These are phyloP conservation scores for Kuschelorhynchus macadamiae DNA, from an alignment of 2,888 invertebrate species.

Conservation along the genomic window DNA sequence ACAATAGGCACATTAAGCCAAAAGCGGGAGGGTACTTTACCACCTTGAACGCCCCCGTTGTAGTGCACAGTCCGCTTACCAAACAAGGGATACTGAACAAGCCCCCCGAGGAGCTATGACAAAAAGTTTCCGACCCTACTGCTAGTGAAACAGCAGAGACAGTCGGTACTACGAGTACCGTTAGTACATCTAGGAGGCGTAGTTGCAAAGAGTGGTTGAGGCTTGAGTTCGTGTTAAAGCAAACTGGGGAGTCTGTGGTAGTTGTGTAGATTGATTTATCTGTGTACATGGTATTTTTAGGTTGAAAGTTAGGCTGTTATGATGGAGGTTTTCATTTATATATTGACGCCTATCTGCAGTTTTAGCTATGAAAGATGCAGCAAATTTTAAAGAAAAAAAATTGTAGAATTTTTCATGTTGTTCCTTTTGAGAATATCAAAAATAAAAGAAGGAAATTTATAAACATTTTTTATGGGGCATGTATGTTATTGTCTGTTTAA, in stretches of 20 bases:
- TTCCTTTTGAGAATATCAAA: too few relatives aligned
- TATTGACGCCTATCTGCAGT: too few relatives aligned
- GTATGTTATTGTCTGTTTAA: too few relatives aligned
- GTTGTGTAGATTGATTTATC: slow-evolving; percentile 31
- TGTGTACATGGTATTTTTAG: too few relatives aligned
- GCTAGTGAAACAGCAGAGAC: slow-evolving; percentile 12
- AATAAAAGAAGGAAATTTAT: too few relatives aligned
- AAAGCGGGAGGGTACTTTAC: slow-evolving; percentile 88
- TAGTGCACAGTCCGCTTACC: slow-evolving; percentile 64
- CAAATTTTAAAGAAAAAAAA: too few relatives aligned
- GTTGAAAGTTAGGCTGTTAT: too few relatives aligned
- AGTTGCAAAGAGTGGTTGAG: slow-evolving; percentile 50
- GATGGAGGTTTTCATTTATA: too few relatives aligned
- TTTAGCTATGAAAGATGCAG: too few relatives aligned
- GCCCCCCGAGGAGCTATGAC: slow-evolving; percentile 48
- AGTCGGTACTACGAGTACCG: slow-evolving; percentile 8
- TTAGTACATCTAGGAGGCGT: slow-evolving; percentile 34
- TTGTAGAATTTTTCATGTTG: too few relatives aligned
- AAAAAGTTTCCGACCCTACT: slow-evolving; percentile 24
- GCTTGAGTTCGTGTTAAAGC: slow-evolving; percentile 47
- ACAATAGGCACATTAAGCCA: slow-evolving; percentile 89
- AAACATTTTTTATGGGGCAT: too few relatives aligned
- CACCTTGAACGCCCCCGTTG: slow-evolving; percentile 69
- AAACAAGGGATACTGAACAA: slow-evolving; percentile 59
- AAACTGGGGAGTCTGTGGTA: slow-evolving; percentile 48